phyloP scores from a whole-genome alignment of 1,140 invertebrate species.

The Sarcophaga bullata region DNA sequence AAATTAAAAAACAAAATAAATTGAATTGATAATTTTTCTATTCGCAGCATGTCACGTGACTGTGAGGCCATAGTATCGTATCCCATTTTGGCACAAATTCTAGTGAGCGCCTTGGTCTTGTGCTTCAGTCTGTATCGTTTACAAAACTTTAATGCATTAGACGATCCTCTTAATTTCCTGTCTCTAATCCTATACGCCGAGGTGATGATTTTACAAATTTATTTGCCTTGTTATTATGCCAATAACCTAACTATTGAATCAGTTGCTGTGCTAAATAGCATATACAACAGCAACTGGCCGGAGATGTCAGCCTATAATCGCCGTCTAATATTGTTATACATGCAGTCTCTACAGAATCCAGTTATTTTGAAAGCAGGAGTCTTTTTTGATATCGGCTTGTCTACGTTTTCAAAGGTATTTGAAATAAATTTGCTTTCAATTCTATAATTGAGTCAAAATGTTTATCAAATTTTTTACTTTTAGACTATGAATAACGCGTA shows the following conservation, averaged over 20 bases:
- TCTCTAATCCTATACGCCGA: constrained; percentile 54
- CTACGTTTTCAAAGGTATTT: constrained; percentile 57
- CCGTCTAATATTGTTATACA: constrained; percentile 53
- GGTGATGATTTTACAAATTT: constrained; percentile 60
- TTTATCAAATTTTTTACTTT: constrained; percentile 44
- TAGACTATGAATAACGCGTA: constrained; percentile 60
- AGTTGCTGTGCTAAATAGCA: constrained; percentile 50
- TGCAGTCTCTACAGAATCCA: constrained; percentile 56
- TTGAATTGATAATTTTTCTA: not conserved
- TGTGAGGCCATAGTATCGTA: constrained; percentile 56
- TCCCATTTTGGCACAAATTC: constrained; percentile 56
- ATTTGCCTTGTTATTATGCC: constrained; percentile 59
- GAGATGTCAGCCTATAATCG: constrained; percentile 44
- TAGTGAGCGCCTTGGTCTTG: constrained; percentile 59
- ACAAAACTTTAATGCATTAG: constrained; percentile 48
- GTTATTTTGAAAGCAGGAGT: constrained; percentile 53
- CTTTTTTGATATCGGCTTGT: constrained; percentile 59
- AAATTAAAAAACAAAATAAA: not conserved
- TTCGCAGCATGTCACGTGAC: constrained; percentile 47
- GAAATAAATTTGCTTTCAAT: not conserved
- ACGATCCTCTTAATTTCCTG: constrained; percentile 55
- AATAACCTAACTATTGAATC: constrained; percentile 58
- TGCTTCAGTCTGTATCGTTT: constrained; percentile 59
- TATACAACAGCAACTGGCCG: constrained; percentile 58
- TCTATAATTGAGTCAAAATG: not conserved